phyloP scores from a whole-genome alignment of 92 coral and sea anemone species.

The Actinostola sp. region DNA sequence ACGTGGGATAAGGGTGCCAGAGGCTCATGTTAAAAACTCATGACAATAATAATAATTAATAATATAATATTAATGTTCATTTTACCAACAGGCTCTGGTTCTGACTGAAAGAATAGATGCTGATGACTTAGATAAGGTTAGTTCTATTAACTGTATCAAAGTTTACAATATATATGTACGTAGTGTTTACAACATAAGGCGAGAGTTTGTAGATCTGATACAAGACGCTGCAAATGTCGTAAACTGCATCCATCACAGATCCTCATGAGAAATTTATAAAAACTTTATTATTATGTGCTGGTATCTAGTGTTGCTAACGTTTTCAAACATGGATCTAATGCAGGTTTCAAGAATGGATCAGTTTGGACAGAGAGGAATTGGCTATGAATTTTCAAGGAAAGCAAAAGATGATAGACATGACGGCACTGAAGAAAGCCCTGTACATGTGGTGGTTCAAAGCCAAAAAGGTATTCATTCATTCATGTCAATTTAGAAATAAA shows the following conservation, averaged over 20 bases:
- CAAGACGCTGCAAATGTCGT: too few species aligned
- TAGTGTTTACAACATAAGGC: too few species aligned
- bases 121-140: slow-evolving; percentile 77
- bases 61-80: not conserved
- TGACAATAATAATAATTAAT: not conserved
- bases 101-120: slow-evolving; percentile 71
- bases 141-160: too few species aligned
- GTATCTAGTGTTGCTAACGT: not conserved
- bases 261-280: too few species aligned
- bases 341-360: slow-evolving; percentile 21
- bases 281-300: too few species aligned
- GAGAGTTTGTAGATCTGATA: too few species aligned
- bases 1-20: too few species aligned
- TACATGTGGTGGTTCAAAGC: slow-evolving; percentile 77
- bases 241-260: too few species aligned
- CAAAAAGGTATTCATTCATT: slow-evolving; percentile 73
- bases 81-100: slow-evolving; percentile 71
- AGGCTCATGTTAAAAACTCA: not conserved
- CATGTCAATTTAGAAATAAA: too few species aligned
- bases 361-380: not conserved
- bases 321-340: not conserved
- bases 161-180: not conserved
- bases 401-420: slow-evolving; percentile 17
- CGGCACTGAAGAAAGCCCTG: slow-evolving; percentile 91
- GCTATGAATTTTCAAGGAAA: slow-evolving; percentile 17